These are phyloP conservation scores for Callopanchax toddi DNA, from an alignment of 2,113 vertebrate genomes.

Conservation along the genomic window DNA sequence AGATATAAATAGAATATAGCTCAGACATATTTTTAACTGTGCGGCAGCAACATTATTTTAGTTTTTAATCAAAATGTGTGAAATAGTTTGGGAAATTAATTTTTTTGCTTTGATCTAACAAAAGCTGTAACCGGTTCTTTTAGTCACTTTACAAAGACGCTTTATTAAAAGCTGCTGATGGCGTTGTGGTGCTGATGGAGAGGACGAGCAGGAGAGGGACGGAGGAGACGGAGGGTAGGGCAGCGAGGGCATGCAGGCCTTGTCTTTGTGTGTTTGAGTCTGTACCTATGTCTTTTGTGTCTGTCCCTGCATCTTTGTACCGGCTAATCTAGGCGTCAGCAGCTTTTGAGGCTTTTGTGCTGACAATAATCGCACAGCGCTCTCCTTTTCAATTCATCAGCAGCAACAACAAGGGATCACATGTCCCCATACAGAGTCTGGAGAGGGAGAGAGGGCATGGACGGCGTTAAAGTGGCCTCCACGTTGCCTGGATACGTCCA, in stretches of 20 bases:
- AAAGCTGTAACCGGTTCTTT: too few species aligned
- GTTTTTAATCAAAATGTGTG: too few species aligned
- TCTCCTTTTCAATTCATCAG: slow-evolving; percentile 92
- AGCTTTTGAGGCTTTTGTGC: slow-evolving; percentile 96
- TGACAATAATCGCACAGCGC: slow-evolving; percentile 89
- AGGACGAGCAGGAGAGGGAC: not conserved
- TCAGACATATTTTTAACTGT: too few species aligned
- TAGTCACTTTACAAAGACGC: too few species aligned
- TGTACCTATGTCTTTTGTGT: slow-evolving; percentile 52
- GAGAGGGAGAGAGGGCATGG: slow-evolving; percentile 72
- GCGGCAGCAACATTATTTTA: too few species aligned
- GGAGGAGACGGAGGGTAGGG: slow-evolving; percentile 41
- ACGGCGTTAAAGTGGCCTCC: slow-evolving; percentile 66
- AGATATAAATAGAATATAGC: not conserved
- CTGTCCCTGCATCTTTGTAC: slow-evolving; percentile 77
- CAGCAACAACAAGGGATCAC: slow-evolving; percentile 84
- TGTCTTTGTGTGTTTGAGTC: slow-evolving; percentile 40
- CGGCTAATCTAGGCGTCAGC: slow-evolving; percentile 92
- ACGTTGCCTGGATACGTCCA: slow-evolving; percentile 73
- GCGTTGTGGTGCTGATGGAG: slow-evolving; percentile 23
- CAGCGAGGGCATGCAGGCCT: slow-evolving; percentile 58
- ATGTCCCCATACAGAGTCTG: slow-evolving; percentile 83
- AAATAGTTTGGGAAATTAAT: too few species aligned
- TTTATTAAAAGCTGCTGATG: not conserved
- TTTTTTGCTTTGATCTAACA: too few species aligned